Evolutionary conservation across 2,113 vertebrate species (phyloP), one percentile per base, ranked within the genome.

Genomic region (Notiomystis cincta): DNA sequence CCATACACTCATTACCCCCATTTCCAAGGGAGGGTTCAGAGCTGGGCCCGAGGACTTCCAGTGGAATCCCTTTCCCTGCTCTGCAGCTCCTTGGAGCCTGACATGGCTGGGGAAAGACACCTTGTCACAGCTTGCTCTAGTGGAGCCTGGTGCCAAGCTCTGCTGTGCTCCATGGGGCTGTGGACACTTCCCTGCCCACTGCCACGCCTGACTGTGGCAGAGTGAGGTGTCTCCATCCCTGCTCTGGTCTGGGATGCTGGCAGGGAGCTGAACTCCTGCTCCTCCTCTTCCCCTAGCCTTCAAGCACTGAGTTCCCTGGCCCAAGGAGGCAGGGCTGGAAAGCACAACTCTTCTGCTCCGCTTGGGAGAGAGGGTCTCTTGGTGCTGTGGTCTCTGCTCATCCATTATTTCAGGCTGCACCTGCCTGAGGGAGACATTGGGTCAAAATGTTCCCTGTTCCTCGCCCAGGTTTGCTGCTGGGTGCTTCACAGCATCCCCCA

Each of bases 1-100:
- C 18, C 31, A 19, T 8, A 0, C 4, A 1, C 22, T 21, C 5
- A 1, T n/a, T 1, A 0, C 53, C 48, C 25, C 31, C 31, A 6
- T 21, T 47, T 20, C 66, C 38, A 31, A 42, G n/a, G 14, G n/a
- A 47, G 54, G 10, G 11, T 4, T 65, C 2, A 1, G 24, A 62
- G 42, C 73, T 78, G 40, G 56, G 48, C 58, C 51, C 0, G 0
- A 53, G 37, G 18, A 27, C 31, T n/a, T 17, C 65, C 40, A 30
- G 20, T 0, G 16, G 27, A 53, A 62, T 57, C 37, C 37, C 31
- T 73, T 47, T 50, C 28, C 19, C 28, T 6, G 8, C 64, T 57
- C 38, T 82, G 42, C 75, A 62, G 51, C 37, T 70, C 45, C n/a
- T 35, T 31, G 65, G 15, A 44, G 35, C 50, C n/a, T 35, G 64